Base-by-base conservation (phyloP, 2,888 invertebrate genomes). In the Danaus chrysippus region DNA sequence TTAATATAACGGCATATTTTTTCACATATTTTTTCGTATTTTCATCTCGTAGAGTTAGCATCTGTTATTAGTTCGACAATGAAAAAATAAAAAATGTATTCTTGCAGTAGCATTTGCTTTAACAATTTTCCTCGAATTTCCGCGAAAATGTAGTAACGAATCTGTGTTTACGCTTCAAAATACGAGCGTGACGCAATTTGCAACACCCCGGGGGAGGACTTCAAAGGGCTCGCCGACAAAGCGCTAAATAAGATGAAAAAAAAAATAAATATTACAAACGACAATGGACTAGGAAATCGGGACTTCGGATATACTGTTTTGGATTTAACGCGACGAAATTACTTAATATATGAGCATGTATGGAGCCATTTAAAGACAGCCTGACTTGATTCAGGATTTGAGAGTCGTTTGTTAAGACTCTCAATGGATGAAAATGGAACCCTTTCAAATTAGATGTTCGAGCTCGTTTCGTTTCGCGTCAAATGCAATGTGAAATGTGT, bases 191-290 rank as follows among this genome's bases (percentile, higher is more conserved):
- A 86, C 87, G 88, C 86, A 90, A 90, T 91, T 88, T 88, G 87
- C 82, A 81, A 83, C 86, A 84, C 86, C 84, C 85, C 69, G 71
- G 71, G 71, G 73, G 78, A 77, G 79, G 73, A 89, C 90, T 84
- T 90, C 90, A 90, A 91, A 91, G 88, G 83, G 82, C 83, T 73
- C 73, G 83, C 88, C 90, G 89, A 90, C 90, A 91, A 89, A 90
- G 89, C 86, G 86, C 85, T 87, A 89, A 91, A 91, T 90, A 91
- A 90, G 88, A 89, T 86, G 90, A 88, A 87, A 89, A 87, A 83
- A 83, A 84, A 82, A 84, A 34, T 23, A 23, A 23, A 23, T 23
- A 23, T 34, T 78, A 83, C 75, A 79, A 84, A 85, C 87, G 87
- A 87, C 87, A 90, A 87, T 86, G 86, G 82, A 78, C 84, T 82